phyloP scores from a whole-genome alignment of 2,797 vertebrate genomes.

The Rhinoraja longicauda region DNA sequence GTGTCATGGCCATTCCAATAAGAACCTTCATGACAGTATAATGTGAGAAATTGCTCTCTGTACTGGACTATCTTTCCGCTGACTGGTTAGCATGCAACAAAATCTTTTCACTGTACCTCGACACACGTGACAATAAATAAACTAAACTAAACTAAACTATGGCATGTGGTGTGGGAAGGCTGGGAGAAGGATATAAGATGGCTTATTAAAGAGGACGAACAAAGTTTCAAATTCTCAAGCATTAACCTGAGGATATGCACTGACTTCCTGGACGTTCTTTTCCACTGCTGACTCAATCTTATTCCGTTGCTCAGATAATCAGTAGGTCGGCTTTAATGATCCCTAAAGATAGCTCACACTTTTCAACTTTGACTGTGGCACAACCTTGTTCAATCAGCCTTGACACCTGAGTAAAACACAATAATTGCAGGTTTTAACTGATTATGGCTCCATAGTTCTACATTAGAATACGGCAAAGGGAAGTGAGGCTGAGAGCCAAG shows the following conservation, averaged over 20 bases:
- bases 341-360: constrained; percentile 27
- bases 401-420: neutral
- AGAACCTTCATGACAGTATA: neutral
- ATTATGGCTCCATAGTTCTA: neutral
- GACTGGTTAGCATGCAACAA: too few relatives aligned
- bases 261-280: constrained; percentile 17
- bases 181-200: neutral
- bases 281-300: neutral
- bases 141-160: neutral
- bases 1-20: neutral
- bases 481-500: neutral
- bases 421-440: neutral
- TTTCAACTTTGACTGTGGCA: neutral
- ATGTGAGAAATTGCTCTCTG: neutral
- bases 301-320: neutral
- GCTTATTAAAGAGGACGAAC: too few relatives aligned
- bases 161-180: neutral
- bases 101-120: too few relatives aligned
- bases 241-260: neutral
- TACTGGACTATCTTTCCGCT: neutral
- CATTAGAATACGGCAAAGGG: neutral
- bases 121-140: too few relatives aligned
- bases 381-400: neutral
- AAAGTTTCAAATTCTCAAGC: constrained; percentile 8
- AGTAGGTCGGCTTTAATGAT: constrained; percentile 1